Base-by-base conservation (phyloP, 2,113 vertebrate species). In the Anoura caudifer region DNA sequence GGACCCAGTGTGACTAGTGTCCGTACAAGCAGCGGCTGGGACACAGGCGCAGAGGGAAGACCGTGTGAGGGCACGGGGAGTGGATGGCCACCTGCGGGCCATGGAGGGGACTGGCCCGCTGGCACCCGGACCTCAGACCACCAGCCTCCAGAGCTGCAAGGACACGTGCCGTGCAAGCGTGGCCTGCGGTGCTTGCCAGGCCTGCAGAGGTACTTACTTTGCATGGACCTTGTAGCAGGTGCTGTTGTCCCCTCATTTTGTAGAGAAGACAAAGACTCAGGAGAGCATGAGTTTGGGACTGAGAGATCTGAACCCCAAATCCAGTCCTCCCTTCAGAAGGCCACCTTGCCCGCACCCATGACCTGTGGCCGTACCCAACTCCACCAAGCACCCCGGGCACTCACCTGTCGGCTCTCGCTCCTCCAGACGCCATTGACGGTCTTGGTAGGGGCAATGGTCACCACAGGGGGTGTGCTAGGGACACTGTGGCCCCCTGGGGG, bases 371-470 rank as follows among this genome's bases (percentile, higher is more conserved):
- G 2, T 5, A 0, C 11, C 7, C 4, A 1, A 26, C 61, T 3
- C 85, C 43, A 9, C 36, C 33, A 7, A 7, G 17, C 7, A 0
- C 9, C 65, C 41, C 19, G 8, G 26, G 1, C 91, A 67, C 96
- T 65, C 98, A 99, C 99, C 99, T 99, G 99, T 43, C 99, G 99
- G 95, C 99, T 99, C 96, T 99, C 99, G 3, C 98, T 99, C 97
- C 99, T 99, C 99, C 99, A 99, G 70, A 99, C 98, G 69, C 99
- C 99, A 36, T 99, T 99, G 98, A 99, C 99, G 0, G 99, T 99
- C 98, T 99, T 99, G 52, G 99, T 99, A 22, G 99, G 99, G 96
- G 99, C 99, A 45, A 99, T 99, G 98, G 99, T 99, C 97, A 99
- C 99, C 61, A 99, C 99, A 0, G 99, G 99, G 1, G 99, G 99